phyloP scores from a whole-genome alignment of 2,888 invertebrate species.

The Leptinotarsa haldemani region DNA sequence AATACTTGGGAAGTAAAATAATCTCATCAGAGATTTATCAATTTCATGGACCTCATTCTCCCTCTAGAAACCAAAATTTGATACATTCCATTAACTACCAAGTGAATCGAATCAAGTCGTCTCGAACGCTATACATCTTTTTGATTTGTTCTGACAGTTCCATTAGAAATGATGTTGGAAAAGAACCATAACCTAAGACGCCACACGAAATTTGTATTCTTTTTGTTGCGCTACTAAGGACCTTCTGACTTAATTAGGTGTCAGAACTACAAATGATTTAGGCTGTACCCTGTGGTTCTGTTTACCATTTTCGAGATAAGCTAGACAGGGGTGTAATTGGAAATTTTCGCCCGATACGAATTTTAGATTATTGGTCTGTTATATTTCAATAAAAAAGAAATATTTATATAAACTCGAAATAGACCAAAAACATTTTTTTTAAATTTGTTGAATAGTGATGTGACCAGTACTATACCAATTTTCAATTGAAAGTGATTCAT shows the following conservation, averaged over 20 bases:
- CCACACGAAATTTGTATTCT: slow-evolving; percentile 29
- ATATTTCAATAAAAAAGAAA: neutral
- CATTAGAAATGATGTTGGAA: slow-evolving; percentile 37
- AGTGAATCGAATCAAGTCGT: slow-evolving; percentile 27
- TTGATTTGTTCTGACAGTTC: slow-evolving; percentile 45
- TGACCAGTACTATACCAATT: too few relatives aligned
- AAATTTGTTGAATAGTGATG: too few relatives aligned
- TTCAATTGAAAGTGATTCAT: too few relatives aligned
- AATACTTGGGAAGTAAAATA: neutral
- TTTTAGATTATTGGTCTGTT: neutral
- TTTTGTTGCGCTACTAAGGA: slow-evolving; percentile 38
- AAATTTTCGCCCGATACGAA: neutral
- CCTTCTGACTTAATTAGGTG: slow-evolving; percentile 57
- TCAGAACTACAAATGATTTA: slow-evolving; percentile 58
- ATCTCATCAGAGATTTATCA: neutral
- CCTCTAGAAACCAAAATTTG: neutral
- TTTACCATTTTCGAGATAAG: slow-evolving; percentile 45
- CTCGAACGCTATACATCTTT: slow-evolving; percentile 39
- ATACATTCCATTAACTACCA: slow-evolving; percentile 21
- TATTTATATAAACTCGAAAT: neutral
- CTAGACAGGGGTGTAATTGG: slow-evolving; percentile 33
- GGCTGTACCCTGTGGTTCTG: slow-evolving; percentile 54
- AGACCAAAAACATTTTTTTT: too few relatives aligned
- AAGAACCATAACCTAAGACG: slow-evolving; percentile 39
- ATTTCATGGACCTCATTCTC: neutral